Evolutionary conservation across 2,797 vertebrate genomes (phyloP), one percentile per base, ranked within the genome.

Genomic region (Xenentodon cancila): DNA sequence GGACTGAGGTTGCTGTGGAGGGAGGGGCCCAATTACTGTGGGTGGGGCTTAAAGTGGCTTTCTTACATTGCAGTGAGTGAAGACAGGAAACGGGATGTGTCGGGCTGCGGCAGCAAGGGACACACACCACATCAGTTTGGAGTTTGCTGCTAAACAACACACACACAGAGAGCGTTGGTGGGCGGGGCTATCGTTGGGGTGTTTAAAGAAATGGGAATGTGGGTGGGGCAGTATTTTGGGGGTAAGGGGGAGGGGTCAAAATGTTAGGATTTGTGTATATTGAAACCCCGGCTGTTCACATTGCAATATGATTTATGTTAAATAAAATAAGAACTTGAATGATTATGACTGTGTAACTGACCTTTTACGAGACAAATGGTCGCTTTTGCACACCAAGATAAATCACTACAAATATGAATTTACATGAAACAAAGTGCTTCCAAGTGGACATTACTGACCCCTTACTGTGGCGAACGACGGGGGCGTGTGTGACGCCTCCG

Each of bases 261-360:
- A 88, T 84, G 88, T 92, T 92, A 87, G 44, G 62, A 91, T 87
- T 87, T 91, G 87, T 92, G 91, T 93, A 92, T 92, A 92, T 92
- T 91, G 81, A 92, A 91, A 90, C 89, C 89, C 89, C 89, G 77
- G 88, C 91, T 92, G 92, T 93, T 93, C 90, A 93, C 90, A 81
- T 88, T 87, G 92, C 91, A 92, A 91, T 91, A 91, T 92, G 89
- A 91, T 93, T 93, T 92, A 91, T 92, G 91, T 93, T 92, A 90
- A 94, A 93, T 92, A 93, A 93, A 93, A 92, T 91, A 91, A 90
- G 75, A 90, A 93, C 88, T 91, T 90, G 88, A 93, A 91, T 84
- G 34, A 37, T 37, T 37, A 9, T 13, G 11, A 37, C 34, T 25
- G 34, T 37, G 34, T 37, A 12, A 9, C 9, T 37, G 34, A 37